These are phyloP conservation scores for Polypedilum vanderplanki DNA, from an alignment of 1,140 invertebrate species.

Conservation along the genomic window DNA sequence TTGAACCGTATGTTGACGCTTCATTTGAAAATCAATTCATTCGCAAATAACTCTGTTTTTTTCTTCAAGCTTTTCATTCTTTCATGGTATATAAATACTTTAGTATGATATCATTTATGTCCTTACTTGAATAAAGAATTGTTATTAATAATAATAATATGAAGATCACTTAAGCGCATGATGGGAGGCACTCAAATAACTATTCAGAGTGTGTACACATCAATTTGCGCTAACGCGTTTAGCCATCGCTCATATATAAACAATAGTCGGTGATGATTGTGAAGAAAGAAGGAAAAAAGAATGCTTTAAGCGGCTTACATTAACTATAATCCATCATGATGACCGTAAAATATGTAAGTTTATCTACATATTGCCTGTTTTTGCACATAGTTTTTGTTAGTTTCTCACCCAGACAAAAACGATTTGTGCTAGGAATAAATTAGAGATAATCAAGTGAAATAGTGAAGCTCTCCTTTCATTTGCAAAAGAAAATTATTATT, in stretches of 20 bases:
- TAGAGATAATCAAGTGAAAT: neutral
- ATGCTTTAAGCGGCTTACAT: neutral
- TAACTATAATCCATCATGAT: constrained; percentile 19
- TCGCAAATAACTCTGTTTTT: neutral
- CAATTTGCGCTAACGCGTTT: constrained; percentile 16
- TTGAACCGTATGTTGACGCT: neutral
- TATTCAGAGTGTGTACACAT: constrained; percentile 9
- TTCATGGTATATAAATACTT: neutral
- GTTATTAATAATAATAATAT: neutral
- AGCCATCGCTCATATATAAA: neutral
- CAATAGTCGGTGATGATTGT: neutral
- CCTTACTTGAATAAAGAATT: neutral
- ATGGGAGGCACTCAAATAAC: constrained; percentile 16
- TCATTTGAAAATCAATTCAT: constrained; percentile 6
- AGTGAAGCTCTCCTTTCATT: constrained; percentile 2
- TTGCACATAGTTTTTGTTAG: neutral
- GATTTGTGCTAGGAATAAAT: neutral
- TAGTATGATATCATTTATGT: constrained; percentile 1
- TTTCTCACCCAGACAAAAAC: neutral
- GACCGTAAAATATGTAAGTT: neutral
- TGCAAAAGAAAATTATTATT: neutral
- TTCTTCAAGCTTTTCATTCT: neutral
- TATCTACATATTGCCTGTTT: no score
- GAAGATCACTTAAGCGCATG: constrained; percentile 10
- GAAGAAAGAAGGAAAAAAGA: neutral